These are phyloP conservation scores for Arrhamphus sclerolepis DNA, from an alignment of 2,797 vertebrate genomes.

Conservation along the genomic window DNA sequence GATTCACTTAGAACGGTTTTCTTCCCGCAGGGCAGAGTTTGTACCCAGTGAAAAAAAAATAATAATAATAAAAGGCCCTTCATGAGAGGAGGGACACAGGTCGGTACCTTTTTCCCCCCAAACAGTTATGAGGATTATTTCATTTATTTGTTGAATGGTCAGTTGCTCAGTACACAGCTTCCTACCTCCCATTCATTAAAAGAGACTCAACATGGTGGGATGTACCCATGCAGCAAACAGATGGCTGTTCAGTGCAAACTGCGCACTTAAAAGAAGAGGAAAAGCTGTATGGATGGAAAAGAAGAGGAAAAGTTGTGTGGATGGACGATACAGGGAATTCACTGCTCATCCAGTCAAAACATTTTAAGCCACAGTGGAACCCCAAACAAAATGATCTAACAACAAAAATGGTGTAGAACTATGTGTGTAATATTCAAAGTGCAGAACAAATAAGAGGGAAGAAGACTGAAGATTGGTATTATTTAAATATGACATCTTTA, in stretches of 20 bases:
- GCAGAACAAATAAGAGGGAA: too few relatives aligned
- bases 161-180: slow-evolving; percentile 2
- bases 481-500: too few relatives aligned
- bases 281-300: slow-evolving; percentile 3
- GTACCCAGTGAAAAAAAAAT: slow-evolving; percentile 60
- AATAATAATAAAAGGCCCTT: slow-evolving; percentile 45
- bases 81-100: slow-evolving; percentile 32
- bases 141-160: slow-evolving; percentile 36
- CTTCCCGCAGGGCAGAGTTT: slow-evolving; percentile 66
- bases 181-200: slow-evolving; percentile 59
- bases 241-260: slow-evolving; percentile 13
- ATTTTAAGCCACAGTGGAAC: neutral
- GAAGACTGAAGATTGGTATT: too few relatives aligned
- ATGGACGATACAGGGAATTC: slow-evolving; percentile 15
- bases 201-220: slow-evolving; percentile 42
- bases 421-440: too few relatives aligned
- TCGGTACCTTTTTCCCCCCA: slow-evolving; percentile 36
- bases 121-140: slow-evolving; percentile 42
- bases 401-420: too few relatives aligned
- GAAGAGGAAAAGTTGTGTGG: neutral
- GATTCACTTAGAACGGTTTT: slow-evolving; percentile 64
- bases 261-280: neutral
- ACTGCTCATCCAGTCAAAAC: slow-evolving; percentile 39
- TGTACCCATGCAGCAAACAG: slow-evolving; percentile 17
- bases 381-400: too few relatives aligned